Base-by-base conservation (phyloP, 2,797 vertebrate species). In the Taeniopygia guttata region DNA sequence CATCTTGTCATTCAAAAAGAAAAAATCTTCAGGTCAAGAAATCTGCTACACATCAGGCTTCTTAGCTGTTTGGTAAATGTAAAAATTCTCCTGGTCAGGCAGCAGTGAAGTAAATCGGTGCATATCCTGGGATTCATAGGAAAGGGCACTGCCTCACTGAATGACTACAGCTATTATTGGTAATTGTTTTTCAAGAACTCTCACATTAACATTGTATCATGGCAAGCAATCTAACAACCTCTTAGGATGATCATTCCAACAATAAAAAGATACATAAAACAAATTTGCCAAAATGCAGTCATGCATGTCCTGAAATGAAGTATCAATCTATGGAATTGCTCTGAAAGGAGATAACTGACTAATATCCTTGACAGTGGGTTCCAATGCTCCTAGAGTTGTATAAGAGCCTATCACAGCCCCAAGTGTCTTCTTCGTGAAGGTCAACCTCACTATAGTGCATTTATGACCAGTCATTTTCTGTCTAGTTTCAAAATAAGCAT, bases 381-480 rank as follows among this genome's bases (percentile, higher is more conserved):
- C 69, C 45, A 70, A 18, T 56, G 27, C 76, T 93, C 75, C 34
- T 54, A 49, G 70, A 92, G 49, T 21, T 26, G 4, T 40, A 7
- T 67, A 63, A 94, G 54, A 86, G 75, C 19, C 32, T 69, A 59
- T 68, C 7, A 6, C 38, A 84, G 48, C 30, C 72, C 32, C 52
- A 87, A 40, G 81, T 36, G 13, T 58, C 66, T 91, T 92, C 84
- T 84, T 69, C 79, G 26, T 46, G 82, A 93, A 96, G 84, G 95
- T 91, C 64, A 0, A 84, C 79, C 76, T 55, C 42, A 40, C 64
- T 51, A 60, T 18, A 58, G 51, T 58, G 36, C 55, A 34, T 93
- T 90, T 95, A 89, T 52, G 68, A 27, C 43, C 83, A 87, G 40
- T 73, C 63, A 92, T 96, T 96, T 94, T 76, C 85, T 92, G 34